Base-by-base conservation (phyloP, 1,140 invertebrate genomes). In the Formica selysi region DNA sequence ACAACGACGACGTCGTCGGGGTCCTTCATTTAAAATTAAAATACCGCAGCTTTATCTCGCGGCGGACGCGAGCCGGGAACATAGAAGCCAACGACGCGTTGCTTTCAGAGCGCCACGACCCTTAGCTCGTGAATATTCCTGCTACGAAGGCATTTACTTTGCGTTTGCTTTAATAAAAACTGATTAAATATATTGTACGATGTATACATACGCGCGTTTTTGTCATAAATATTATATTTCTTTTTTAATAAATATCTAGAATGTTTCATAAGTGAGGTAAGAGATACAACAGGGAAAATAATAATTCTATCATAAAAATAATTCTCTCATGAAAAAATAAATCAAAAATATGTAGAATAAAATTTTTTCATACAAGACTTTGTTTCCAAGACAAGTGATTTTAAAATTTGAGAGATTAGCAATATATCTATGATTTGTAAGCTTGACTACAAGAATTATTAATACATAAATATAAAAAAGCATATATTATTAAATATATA, bases 11-110 rank as follows among this genome's bases (percentile, higher is more conserved):
- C 29, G 26, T 54, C 67, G 38, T 41, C 22, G 64, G n/a, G 44
- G 26, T 29, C 10, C 79, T 70, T 83, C 68, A 83, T 83, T 83
- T 83, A 57, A 83, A 83, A 83, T 83, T 83, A 83, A 83, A 83
- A 83, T 83, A 83, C 29, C 38, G 68, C 68, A 54, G 54, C 79
- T 83, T 83, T 83, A 83, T 83, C 79, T 83, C 51, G 38, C 38
- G 38, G 38, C 54, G 51, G 51, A 81, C 10, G 67, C 67, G 51
- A 68, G 44, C 22, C 78, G 48, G 73, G 68, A 83, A 44, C 59
- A 74, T 83, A 73, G 68, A 61, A 61, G 79, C 13, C 79, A 83
- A 83, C 79, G 79, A 83, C n/a, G 79, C 54, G 54, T 70, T 83
- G 59, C 61, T 83, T 83, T 29, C 68, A 83, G 38, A 26, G 13